A percentile compares a stretch with the other conserved stretches of the same genome.
phyloP scores from a whole-genome alignment of 1,140 invertebrate genomes.

The Cecropterus lyciades region DNA sequence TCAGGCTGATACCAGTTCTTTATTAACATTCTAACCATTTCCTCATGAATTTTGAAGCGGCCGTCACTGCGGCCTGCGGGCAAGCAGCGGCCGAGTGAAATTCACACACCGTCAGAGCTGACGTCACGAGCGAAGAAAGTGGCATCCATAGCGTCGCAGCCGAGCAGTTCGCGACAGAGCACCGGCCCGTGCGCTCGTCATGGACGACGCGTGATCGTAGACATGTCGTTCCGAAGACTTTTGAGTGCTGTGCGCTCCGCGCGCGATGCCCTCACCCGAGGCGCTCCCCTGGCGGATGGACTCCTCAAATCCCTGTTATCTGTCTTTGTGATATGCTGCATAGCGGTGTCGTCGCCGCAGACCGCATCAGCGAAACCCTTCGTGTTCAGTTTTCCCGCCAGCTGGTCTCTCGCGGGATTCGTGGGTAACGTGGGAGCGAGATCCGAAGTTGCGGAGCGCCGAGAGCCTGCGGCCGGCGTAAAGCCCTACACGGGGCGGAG shows the following conservation, averaged over 20 bases:
- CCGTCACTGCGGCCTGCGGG: not conserved
- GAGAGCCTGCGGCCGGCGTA: conserved; percentile 63
- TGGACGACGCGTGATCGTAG: conserved; percentile 52
- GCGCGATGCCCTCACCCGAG: conserved; percentile 62
- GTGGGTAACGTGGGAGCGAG: conserved; percentile 65
- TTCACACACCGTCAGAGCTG: conserved; percentile 43
- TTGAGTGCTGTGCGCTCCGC: conserved; percentile 68
- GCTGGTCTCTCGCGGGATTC: conserved; percentile 73
- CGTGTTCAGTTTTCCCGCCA: conserved; percentile 79
- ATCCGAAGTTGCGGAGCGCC: conserved; percentile 54
- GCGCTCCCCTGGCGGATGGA: conserved; percentile 64
- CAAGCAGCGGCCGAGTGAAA: conserved; percentile 46
- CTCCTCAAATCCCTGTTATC: conserved; percentile 71
- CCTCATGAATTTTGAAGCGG: conserved; percentile 19
- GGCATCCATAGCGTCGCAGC: conserved; percentile 33
- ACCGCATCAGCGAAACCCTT: conserved; percentile 80
- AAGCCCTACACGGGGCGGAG: conserved; percentile 86
- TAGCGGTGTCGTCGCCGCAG: conserved; percentile 72
- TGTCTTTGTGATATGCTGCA: conserved; percentile 69
- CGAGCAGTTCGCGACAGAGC: conserved; percentile 46
- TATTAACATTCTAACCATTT: conserved; percentile 4
- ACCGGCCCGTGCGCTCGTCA: conserved; percentile 50
- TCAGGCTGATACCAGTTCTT: conserved; percentile 10
- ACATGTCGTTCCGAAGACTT: conserved; percentile 67
- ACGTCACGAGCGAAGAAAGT: conserved; percentile 71